Conservation (phyloP, 1,140 invertebrate genomes). For the silkworm (Bombyx mori) region DNA sequence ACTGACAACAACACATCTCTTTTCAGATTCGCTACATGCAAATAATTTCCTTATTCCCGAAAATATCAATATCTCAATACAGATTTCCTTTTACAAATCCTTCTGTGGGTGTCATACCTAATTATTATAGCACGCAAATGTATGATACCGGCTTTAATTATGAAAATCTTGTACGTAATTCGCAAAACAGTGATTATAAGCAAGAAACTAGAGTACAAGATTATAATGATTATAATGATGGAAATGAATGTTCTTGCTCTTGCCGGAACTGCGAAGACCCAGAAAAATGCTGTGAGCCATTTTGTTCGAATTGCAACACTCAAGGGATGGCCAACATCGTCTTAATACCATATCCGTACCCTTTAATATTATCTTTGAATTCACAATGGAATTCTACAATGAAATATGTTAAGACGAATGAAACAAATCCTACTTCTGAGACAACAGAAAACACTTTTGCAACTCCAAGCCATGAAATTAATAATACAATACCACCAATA, state of each 20-base stretch:
- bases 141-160: too few species aligned
- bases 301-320: constrained; percentile 24
- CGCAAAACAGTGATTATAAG: too few species aligned
- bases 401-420: not conserved
- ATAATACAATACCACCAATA: not conserved
- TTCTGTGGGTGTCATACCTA: too few species aligned
- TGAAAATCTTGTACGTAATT: too few species aligned
- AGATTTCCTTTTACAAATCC: not conserved
- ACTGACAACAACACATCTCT: not conserved
- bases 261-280: constrained; percentile 24
- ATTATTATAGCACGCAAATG: too few species aligned
- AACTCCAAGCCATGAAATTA: not conserved
- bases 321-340: constrained; percentile 17
- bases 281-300: constrained; percentile 24
- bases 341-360: constrained; percentile 34
- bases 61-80: constrained; percentile 6
- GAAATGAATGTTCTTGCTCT: constrained; percentile 26
- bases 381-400: too few species aligned
- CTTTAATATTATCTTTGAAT: constrained; percentile 17
- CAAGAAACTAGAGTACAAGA: too few species aligned
- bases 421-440: constrained; percentile 7
- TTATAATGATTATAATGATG: constrained; percentile 19
- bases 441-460: constrained; percentile 3
- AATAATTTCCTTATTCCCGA: constrained; percentile 1
- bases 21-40: constrained; percentile 9